A percentile compares a stretch with the other conserved stretches of the same genome.
Evolutionary conservation across 2,113 vertebrate species (phyloP).

Genomic region (Dasypus novemcinctus): DNA sequence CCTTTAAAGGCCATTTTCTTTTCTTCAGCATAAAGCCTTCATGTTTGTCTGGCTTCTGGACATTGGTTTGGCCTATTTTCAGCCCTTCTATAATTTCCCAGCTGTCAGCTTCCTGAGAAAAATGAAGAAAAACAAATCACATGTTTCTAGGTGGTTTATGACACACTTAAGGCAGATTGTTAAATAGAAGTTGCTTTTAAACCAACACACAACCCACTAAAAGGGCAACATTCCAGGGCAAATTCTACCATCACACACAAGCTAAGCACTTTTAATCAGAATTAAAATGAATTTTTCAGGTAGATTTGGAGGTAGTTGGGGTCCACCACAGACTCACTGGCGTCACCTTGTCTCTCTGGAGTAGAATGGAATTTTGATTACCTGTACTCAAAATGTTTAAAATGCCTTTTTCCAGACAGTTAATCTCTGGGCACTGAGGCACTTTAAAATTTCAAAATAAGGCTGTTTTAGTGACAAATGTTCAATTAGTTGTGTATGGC

Average conservation of each 20-base stretch:
- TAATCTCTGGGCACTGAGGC: not conserved
- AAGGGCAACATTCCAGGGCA: not conserved
- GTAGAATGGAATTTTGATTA: not conserved
- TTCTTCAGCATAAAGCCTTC: slow-evolving; percentile 99
- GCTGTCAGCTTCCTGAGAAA: slow-evolving; percentile 93
- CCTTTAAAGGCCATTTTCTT: slow-evolving; percentile 99
- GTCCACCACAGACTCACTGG: not conserved
- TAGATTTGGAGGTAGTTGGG: not conserved
- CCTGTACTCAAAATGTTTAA: slow-evolving; percentile 4
- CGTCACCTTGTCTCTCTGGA: not conserved
- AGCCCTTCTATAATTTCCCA: slow-evolving; percentile 99
- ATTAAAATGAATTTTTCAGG: not conserved
- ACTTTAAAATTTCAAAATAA: slow-evolving; percentile 47
- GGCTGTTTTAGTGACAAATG: slow-evolving; percentile 9
- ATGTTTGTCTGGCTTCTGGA: slow-evolving; percentile 97
- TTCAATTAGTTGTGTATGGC: not conserved
- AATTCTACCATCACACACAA: not conserved
- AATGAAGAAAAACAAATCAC: slow-evolving; percentile 65
- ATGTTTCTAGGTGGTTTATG: slow-evolving; percentile 5
- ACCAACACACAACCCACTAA: not conserved
- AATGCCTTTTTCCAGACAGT: not conserved
- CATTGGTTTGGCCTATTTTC: slow-evolving; percentile 97
- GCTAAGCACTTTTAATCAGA: not conserved
- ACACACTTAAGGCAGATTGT: not conserved
- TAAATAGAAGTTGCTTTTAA: slow-evolving; percentile 42